Evolutionary conservation across 2,888 invertebrate genomes (phyloP), one percentile per base, ranked within the genome.

Genomic region (Diadromus collaris): DNA sequence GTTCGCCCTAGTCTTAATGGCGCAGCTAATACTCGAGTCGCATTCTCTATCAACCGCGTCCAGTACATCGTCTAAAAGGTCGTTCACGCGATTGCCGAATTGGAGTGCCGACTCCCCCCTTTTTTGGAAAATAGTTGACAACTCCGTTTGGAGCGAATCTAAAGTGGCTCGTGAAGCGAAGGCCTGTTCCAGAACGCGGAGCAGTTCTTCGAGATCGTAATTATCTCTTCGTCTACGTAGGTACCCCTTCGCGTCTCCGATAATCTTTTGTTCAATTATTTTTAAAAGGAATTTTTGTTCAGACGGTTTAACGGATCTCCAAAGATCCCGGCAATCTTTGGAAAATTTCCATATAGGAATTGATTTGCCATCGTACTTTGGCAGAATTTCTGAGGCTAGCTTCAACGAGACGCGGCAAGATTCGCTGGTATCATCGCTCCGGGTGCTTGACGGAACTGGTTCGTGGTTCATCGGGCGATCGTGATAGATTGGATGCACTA

Each of bases 31-130:
- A n/a, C 21, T 27, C 16, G 58, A 58, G 1, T 58, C 44, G 34
- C 67, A 58, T 44, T 74, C 74, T 19, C 65, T 7, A 34, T 67
- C 73, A 19, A 65, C 24, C 13, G 74, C 74, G 19, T 74, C 67
- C 34, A 74, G 16, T 5, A 67, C 27, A 16, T 67, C 74, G 46
- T 74, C 60, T 21, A 74, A 24, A 4, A 74, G 58, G n/a, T 67
- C 46, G 65, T 13, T 74, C n/a, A 58, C 34, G 29, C 74, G 74
- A 13, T 67, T 74, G n/a, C 74, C 67, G 27, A 51, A 72, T 38
- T 72, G 63, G 9, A 72, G 21, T 27, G 64, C 72, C 29, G 72
- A 72, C 51, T 72, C 72, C 16, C 27, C 51, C 9, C 34, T 19
- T 27, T 61, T 48, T 24, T 72, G 72, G 19, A 19, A 51, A 29